Evolutionary conservation across 2,797 vertebrate species (phyloP).

Genomic region (Otus scops): DNA sequence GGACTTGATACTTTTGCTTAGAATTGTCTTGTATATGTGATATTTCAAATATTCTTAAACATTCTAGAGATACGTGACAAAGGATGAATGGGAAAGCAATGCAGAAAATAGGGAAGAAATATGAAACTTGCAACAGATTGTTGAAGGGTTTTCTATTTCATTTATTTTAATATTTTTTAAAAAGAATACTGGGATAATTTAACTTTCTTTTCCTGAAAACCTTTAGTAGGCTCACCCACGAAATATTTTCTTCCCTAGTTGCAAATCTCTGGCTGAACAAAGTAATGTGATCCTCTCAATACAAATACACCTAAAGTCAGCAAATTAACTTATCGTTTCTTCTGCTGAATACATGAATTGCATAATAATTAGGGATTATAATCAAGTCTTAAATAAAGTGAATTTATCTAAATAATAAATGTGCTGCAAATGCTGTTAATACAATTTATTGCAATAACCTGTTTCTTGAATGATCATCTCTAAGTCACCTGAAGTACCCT

Average conservation of each 20-base stretch:
- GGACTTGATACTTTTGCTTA: background rate
- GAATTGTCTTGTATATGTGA: background rate
- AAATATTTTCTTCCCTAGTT: background rate
- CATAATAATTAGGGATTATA: background rate
- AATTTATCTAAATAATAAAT: background rate
- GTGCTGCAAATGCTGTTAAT: background rate
- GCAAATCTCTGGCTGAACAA: background rate
- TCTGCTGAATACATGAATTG: background rate
- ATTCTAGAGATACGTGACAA: background rate
- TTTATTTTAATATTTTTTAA: background rate
- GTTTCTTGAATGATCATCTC: background rate
- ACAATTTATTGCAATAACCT: background rate
- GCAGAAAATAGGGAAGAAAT: background rate
- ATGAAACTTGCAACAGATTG: background rate
- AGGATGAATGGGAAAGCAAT: background rate
- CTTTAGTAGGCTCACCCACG: background rate
- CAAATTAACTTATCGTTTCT: background rate
- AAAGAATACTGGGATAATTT: background rate
- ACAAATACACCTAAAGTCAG: background rate
- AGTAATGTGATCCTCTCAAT: background rate
- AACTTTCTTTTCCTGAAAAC: background rate
- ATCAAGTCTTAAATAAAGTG: background rate
- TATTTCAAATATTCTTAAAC: background rate
- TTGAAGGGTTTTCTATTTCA: background rate
- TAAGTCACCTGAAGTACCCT: background rate